Conservation (phyloP, 2,113 vertebrate genomes). For the Xenotilapia longispinis region DNA sequence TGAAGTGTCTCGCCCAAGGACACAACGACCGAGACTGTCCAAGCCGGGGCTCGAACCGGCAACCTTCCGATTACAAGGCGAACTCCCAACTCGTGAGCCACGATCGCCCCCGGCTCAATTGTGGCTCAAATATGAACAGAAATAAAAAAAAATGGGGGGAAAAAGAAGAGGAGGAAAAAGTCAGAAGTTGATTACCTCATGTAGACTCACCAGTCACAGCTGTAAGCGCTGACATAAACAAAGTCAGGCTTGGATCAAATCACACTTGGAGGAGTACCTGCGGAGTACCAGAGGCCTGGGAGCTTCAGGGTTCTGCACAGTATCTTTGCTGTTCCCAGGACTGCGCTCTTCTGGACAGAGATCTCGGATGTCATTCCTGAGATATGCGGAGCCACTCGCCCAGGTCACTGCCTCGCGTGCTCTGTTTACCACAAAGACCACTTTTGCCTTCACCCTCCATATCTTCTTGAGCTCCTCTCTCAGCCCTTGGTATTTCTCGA, state of each 20-base stretch:
- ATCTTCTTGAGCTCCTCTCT: neutral
- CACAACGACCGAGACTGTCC: accelerated
- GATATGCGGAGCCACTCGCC: neutral
- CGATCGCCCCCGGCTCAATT: accelerated
- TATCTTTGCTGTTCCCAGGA: neutral
- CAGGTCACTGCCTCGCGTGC: neutral
- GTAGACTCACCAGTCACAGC: neutral
- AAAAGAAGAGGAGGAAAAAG: neutral
- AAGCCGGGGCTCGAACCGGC: accelerated
- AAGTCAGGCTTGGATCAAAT: accelerated
- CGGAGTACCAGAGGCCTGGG: neutral
- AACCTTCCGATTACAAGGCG: accelerated
- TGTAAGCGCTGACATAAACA: neutral
- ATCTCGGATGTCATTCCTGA: neutral
- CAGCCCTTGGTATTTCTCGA: neutral
- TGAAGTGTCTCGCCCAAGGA: accelerated
- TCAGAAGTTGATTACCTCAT: neutral
- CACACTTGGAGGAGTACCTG: neutral
- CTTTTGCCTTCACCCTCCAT: neutral
- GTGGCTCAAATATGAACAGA: neutral
- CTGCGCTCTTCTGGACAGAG: neutral
- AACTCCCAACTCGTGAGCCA: neutral
- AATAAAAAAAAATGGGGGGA: accelerated
- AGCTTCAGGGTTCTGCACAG: neutral
- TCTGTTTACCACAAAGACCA: accelerated